phyloP scores from a whole-genome alignment of 2,888 invertebrate genomes.

The Crioceris asparagi region DNA sequence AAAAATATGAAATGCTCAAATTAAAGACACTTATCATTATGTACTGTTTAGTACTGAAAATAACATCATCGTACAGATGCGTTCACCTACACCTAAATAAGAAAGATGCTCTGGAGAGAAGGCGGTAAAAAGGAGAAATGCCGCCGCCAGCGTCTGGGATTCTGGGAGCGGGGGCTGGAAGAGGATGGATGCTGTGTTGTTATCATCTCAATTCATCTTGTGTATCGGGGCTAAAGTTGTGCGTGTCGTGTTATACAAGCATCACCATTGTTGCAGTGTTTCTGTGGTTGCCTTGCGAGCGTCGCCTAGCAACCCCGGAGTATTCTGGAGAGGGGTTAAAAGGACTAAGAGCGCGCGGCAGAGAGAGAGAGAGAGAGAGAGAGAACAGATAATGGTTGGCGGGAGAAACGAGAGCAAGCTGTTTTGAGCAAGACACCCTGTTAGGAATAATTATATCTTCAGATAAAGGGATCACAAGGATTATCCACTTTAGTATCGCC shows the following conservation, averaged over 20 bases:
- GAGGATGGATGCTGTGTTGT: conserved; percentile 24
- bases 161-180: background rate
- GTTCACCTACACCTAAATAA: no score
- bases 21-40: no score
- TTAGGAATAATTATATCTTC: conserved; percentile 41
- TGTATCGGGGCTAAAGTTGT: conserved; percentile 35
- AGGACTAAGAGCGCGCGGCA: no score
- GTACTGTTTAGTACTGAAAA: no score
- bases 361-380: no score
- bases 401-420: conserved; percentile 36
- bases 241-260: conserved; percentile 40
- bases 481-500: conserved; percentile 39
- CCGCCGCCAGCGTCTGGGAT: background rate
- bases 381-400: no score
- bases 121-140: background rate
- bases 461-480: conserved; percentile 41
- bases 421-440: conserved; percentile 41
- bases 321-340: no score
- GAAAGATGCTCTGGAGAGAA: no score
- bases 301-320: conserved; percentile 38
- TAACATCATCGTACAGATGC: no score
- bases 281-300: conserved; percentile 38
- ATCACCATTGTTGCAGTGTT: conserved; percentile 40
- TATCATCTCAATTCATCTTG: conserved; percentile 37
- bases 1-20: no score